Evolutionary conservation across 2,113 vertebrate genomes (phyloP).

Genomic region (Hyla sarda): DNA sequence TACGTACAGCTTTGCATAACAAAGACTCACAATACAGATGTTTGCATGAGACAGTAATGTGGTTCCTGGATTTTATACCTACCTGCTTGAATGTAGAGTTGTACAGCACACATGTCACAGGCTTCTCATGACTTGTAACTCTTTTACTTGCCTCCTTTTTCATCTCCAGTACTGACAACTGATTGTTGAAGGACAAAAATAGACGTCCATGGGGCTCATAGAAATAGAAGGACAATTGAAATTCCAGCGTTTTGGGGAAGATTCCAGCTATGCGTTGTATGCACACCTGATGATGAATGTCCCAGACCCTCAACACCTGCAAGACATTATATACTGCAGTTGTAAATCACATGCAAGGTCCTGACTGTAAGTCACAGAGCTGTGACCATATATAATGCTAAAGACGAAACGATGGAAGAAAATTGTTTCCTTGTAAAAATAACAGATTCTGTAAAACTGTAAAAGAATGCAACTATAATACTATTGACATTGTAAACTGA

Average conservation of each 20-base stretch:
- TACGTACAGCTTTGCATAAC: no score
- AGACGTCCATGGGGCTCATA: slow-evolving; percentile 67
- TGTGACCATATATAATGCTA: not conserved
- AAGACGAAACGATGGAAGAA: not conserved
- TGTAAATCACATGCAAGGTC: slow-evolving; percentile 2
- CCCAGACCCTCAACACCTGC: slow-evolving; percentile 72
- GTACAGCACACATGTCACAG: slow-evolving; percentile 76
- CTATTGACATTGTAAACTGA: not conserved
- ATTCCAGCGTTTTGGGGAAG: slow-evolving; percentile 70
- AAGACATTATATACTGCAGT: not conserved
- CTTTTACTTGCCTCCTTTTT: slow-evolving; percentile 65
- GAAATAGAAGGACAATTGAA: slow-evolving; percentile 68
- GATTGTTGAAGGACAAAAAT: slow-evolving; percentile 72
- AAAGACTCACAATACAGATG: no score
- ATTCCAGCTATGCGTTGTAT: slow-evolving; percentile 69
- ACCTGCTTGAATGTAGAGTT: slow-evolving; percentile 73
- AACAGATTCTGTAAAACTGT: not conserved
- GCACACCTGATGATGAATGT: slow-evolving; percentile 71
- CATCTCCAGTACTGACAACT: slow-evolving; percentile 72
- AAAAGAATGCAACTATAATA: not conserved
- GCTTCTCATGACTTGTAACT: slow-evolving; percentile 71
- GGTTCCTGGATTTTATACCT: slow-evolving; percentile 38
- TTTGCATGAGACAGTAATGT: not conserved
- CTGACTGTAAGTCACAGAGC: not conserved
- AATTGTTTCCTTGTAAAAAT: not conserved